These are phyloP conservation scores for Heterotilapia buettikoferi DNA, from an alignment of 2,113 vertebrate species.

Conservation along the genomic window DNA sequence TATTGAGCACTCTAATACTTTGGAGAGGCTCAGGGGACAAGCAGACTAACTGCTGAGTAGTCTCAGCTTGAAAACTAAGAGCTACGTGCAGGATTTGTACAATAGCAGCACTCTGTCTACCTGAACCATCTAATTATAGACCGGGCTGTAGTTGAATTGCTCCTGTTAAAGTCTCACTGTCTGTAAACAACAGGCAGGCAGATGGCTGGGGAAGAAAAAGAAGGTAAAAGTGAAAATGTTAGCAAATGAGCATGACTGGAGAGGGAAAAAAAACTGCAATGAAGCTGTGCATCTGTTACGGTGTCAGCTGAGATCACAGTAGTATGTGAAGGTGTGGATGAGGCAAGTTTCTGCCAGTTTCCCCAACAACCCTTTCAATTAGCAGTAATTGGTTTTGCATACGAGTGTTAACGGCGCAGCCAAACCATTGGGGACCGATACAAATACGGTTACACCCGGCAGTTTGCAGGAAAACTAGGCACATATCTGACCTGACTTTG, in stretches of 20 bases:
- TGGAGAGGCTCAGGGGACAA: neutral
- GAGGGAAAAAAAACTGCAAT: neutral
- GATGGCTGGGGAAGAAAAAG: neutral
- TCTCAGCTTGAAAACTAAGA: neutral
- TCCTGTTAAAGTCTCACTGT: neutral
- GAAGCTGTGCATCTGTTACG: neutral
- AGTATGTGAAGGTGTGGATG: neutral
- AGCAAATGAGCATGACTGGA: neutral
- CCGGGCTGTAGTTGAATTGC: neutral
- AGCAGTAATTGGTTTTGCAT: neutral
- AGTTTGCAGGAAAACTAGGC: neutral
- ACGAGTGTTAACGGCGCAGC: neutral
- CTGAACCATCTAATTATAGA: neutral
- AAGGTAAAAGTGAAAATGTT: neutral
- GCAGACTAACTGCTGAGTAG: neutral
- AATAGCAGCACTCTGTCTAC: neutral
- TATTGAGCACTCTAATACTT: slow-evolving; percentile 6
- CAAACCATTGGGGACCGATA: neutral
- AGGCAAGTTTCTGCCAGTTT: neutral
- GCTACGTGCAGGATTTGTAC: neutral
- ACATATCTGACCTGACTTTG: neutral
- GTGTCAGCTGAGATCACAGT: neutral
- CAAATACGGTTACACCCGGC: neutral
- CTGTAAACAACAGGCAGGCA: neutral
- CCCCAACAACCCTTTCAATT: neutral